A percentile compares a stretch with the other conserved stretches of the same genome.
Evolutionary conservation across 2,113 vertebrate genomes (phyloP).

Genomic region (Nerophis lumbriciformis): DNA sequence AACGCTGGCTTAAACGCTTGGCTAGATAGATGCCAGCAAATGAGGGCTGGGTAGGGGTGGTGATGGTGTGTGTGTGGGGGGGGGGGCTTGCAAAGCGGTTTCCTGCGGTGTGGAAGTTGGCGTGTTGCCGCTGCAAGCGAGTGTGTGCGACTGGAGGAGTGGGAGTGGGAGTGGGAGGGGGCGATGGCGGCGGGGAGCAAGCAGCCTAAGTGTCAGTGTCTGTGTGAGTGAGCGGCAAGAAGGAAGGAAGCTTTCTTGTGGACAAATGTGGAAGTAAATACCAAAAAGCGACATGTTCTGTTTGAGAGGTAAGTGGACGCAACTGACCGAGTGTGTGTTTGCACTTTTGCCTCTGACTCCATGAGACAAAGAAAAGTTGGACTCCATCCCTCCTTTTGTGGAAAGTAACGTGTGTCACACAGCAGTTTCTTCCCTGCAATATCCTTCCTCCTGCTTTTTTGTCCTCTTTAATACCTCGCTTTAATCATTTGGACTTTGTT

Average conservation of each 20-base stretch:
- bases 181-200: slow-evolving; percentile 34
- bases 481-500: slow-evolving; percentile 35
- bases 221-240: slow-evolving; percentile 19
- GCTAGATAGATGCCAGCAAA: not conserved
- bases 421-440: slow-evolving; percentile 33
- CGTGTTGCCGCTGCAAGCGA: slow-evolving; percentile 47
- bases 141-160: slow-evolving; percentile 1
- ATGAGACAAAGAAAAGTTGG: slow-evolving; percentile 61
- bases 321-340: slow-evolving; percentile 2
- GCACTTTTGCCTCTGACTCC: slow-evolving; percentile 35
- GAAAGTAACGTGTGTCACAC: slow-evolving; percentile 30
- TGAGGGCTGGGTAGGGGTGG: slow-evolving; percentile 17
- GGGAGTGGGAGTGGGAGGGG: slow-evolving; percentile 34
- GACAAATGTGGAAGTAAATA: slow-evolving; percentile 25
- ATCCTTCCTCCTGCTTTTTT: slow-evolving; percentile 33
- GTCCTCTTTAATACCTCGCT: slow-evolving; percentile 20
- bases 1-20: too few relatives aligned
- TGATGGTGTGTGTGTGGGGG: not conserved
- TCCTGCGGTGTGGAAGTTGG: slow-evolving; percentile 61
- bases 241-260: slow-evolving; percentile 22
- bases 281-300: slow-evolving; percentile 58
- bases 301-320: slow-evolving; percentile 60
- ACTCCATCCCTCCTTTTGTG: slow-evolving; percentile 38
- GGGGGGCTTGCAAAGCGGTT: slow-evolving; percentile 42
- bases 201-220: slow-evolving; percentile 45